These are phyloP conservation scores for Lamellibrachia satsuma DNA, from an alignment of 2,888 invertebrate genomes.

Conservation along the genomic window DNA sequence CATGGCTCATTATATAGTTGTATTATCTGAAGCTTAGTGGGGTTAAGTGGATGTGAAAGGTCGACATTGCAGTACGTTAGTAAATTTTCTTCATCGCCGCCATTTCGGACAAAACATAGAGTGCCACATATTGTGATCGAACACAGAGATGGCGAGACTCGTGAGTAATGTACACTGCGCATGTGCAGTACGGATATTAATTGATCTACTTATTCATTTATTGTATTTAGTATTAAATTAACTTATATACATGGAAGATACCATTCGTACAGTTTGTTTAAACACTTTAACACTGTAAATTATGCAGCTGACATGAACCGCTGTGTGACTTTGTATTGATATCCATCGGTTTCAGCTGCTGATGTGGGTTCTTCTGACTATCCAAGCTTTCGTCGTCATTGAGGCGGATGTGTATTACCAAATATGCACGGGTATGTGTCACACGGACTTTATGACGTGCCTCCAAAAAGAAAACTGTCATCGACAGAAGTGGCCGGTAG, in stretches of 20 bases:
- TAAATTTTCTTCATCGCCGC: background rate
- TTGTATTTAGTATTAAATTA: too few relatives aligned
- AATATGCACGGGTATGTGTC: background rate
- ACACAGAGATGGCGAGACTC: background rate
- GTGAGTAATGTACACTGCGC: background rate
- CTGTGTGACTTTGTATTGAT: background rate
- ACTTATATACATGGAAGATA: background rate
- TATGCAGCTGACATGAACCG: background rate
- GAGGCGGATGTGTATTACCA: background rate
- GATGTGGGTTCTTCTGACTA: background rate
- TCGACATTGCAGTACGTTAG: background rate
- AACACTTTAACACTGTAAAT: background rate
- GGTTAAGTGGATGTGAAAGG: background rate
- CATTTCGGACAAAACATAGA: background rate
- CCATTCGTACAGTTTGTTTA: background rate
- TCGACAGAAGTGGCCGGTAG: background rate
- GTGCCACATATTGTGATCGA: background rate
- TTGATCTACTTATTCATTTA: background rate
- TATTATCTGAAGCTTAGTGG: background rate
- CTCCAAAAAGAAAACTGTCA: background rate
- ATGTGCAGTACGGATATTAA: background rate
- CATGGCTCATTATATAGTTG: background rate
- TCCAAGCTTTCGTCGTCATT: background rate
- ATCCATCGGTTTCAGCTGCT: background rate
- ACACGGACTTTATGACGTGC: background rate